phyloP scores from a whole-genome alignment of 2,113 vertebrate species.

The Hippocampus abdominalis region DNA sequence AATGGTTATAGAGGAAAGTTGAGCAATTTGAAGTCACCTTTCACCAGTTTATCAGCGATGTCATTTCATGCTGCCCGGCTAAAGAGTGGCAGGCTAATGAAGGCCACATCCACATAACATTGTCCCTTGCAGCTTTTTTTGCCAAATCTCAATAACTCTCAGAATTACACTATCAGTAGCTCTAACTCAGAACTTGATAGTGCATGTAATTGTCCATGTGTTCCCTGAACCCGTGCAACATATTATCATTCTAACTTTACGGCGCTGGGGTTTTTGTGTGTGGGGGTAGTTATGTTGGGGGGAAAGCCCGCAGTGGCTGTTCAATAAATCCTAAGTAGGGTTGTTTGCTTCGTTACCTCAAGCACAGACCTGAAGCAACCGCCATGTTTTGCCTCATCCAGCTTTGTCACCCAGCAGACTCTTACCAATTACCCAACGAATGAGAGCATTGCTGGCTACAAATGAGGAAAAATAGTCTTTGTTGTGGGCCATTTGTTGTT shows the following conservation, averaged over 20 bases:
- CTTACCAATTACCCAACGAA: conserved; percentile 67
- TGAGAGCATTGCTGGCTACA: conserved; percentile 58
- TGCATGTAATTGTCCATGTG: conserved; percentile 9
- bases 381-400: conserved; percentile 27
- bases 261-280: background rate
- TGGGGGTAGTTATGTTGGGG: conserved; percentile 18
- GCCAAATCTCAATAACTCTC: conserved; percentile 5
- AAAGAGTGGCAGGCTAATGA: background rate
- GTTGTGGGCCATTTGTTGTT: conserved; percentile 62
- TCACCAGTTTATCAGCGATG: no score
- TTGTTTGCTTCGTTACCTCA: conserved; percentile 62
- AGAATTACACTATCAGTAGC: background rate
- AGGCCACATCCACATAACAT: conserved; percentile 1
- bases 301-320: conserved; percentile 43
- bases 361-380: conserved; percentile 43
- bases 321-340: conserved; percentile 52
- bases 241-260: conserved; percentile 45
- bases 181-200: background rate
- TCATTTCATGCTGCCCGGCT: background rate
- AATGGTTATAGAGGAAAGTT: no score
- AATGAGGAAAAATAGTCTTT: conserved; percentile 69
- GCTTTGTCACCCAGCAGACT: conserved; percentile 42
- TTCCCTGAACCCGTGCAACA: conserved; percentile 11
- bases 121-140: background rate
- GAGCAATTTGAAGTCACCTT: no score